phyloP scores from a whole-genome alignment of 2,888 invertebrate species.

The Nasonovia ribisnigri region DNA sequence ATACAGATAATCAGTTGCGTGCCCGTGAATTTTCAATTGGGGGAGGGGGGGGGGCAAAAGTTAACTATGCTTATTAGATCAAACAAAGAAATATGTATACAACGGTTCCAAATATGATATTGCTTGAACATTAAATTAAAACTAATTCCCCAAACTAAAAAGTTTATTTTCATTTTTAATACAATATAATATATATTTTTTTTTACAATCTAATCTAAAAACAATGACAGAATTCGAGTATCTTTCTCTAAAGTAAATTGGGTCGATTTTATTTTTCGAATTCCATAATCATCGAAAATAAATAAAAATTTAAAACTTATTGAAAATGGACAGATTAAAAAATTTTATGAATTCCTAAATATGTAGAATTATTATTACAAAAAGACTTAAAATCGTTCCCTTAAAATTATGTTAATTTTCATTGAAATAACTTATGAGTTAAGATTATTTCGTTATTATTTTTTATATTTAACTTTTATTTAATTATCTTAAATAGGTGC shows the following conservation, averaged over 20 bases:
- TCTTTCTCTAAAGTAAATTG: neutral
- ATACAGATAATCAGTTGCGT: neutral
- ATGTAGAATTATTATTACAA: neutral
- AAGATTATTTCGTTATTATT: neutral
- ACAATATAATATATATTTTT: neutral
- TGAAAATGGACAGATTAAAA: neutral
- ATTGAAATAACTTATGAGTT: neutral
- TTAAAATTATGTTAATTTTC: neutral
- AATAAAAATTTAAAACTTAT: neutral
- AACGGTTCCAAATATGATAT: neutral
- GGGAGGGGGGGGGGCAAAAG: too few relatives aligned
- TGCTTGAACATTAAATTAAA: conserved; percentile 4
- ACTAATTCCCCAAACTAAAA: too few relatives aligned
- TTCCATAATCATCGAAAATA: neutral
- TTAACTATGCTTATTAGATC: neutral
- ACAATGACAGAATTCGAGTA: neutral
- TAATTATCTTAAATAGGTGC: neutral
- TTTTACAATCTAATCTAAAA: neutral
- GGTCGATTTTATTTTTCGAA: neutral
- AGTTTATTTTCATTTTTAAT: neutral
- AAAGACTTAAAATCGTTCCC: neutral
- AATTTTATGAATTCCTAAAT: neutral
- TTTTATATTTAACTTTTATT: too few relatives aligned
- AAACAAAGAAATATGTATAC: neutral
- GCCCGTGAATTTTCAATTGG: too few relatives aligned